Evolutionary conservation across 2,888 invertebrate species (phyloP).

Genomic region (Bellardia bayeri): DNA sequence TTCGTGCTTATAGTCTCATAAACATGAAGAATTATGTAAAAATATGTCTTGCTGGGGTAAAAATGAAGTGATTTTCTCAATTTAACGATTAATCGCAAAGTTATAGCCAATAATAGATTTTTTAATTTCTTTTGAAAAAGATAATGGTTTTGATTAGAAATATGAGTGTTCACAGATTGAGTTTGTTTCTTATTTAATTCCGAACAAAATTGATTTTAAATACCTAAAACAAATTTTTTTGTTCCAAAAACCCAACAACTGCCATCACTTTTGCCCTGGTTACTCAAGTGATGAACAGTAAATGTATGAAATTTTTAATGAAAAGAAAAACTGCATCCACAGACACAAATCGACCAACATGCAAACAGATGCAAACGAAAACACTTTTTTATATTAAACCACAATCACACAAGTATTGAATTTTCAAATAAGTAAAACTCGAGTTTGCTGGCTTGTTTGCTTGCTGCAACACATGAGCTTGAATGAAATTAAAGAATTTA

Average conservation of each 20-base stretch:
- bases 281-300: neutral
- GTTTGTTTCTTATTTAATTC: too few relatives aligned
- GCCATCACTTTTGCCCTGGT: too few relatives aligned
- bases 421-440: slow-evolving; percentile 41
- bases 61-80: neutral
- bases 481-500: slow-evolving; percentile 43
- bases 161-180: too few relatives aligned
- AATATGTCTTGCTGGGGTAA: neutral
- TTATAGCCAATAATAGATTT: too few relatives aligned
- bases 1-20: neutral
- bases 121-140: too few relatives aligned
- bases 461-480: slow-evolving; percentile 14
- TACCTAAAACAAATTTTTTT: too few relatives aligned
- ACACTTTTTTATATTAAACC: slow-evolving; percentile 39
- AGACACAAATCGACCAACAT: neutral
- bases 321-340: neutral
- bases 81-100: too few relatives aligned
- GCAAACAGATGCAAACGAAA: too few relatives aligned
- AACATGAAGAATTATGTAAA: neutral
- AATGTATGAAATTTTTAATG: neutral
- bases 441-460: neutral
- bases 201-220: too few relatives aligned
- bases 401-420: slow-evolving; percentile 73
- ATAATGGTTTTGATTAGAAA: too few relatives aligned
- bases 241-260: too few relatives aligned